These are phyloP conservation scores for Melozone crissalis DNA, from an alignment of 2,113 vertebrate genomes.

Conservation along the genomic window DNA sequence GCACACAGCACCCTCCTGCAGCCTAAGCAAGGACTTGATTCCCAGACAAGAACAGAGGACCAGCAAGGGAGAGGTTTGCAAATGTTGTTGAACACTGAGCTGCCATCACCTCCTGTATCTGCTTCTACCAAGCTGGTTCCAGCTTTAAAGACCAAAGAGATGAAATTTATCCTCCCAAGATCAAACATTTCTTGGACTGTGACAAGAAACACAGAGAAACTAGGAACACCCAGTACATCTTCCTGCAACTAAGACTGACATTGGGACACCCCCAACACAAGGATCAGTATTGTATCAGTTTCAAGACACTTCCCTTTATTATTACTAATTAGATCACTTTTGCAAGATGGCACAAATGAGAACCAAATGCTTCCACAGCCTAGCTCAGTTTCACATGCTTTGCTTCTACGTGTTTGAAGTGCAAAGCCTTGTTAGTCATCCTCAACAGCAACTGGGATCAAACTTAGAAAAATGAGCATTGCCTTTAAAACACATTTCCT, in stretches of 20 bases:
- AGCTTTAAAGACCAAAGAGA: background rate
- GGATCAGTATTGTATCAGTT: background rate
- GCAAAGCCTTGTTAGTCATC: background rate
- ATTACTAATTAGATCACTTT: background rate
- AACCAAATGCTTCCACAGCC: background rate
- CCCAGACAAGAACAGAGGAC: background rate
- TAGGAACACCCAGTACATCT: rapidly evolving
- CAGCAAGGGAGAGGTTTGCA: background rate
- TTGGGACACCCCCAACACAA: background rate
- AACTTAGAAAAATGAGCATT: background rate
- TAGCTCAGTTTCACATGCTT: background rate
- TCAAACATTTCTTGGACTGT: background rate
- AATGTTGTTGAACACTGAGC: background rate
- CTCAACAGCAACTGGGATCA: background rate
- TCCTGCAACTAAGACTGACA: background rate
- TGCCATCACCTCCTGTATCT: background rate
- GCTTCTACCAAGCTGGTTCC: background rate
- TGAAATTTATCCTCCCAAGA: background rate
- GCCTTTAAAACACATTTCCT: background rate
- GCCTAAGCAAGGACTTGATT: background rate
- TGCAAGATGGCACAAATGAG: background rate
- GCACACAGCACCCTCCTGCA: background rate
- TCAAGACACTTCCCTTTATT: background rate
- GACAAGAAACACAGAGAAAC: background rate
- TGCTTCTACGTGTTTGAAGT: background rate